Evolutionary conservation across 2,113 vertebrate genomes (phyloP).

Genomic region (Noctilio leporinus): DNA sequence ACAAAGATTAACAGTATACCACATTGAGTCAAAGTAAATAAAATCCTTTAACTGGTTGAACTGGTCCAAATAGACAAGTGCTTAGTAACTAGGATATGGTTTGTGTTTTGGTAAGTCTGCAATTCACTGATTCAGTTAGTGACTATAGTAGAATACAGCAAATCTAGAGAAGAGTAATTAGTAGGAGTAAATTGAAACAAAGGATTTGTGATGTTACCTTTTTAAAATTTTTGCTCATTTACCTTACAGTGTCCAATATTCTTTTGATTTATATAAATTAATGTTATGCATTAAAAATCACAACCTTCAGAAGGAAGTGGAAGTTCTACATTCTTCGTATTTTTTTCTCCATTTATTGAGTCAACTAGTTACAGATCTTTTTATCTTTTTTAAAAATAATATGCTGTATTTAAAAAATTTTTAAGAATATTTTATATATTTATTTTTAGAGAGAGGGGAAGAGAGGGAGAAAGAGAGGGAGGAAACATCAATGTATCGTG

Average conservation of each 20-base stretch:
- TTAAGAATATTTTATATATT: too few species aligned
- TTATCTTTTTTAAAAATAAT: too few species aligned
- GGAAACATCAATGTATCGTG: too few species aligned
- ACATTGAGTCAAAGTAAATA: neutral
- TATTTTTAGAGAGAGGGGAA: too few species aligned
- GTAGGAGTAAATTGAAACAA: neutral
- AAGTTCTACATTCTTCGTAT: neutral
- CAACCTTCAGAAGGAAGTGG: neutral
- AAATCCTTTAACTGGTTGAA: neutral
- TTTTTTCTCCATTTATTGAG: neutral
- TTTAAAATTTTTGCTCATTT: neutral
- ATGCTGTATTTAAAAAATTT: too few species aligned
- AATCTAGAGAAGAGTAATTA: neutral
- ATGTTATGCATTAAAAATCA: neutral
- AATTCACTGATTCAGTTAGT: neutral
- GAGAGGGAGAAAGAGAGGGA: too few species aligned
- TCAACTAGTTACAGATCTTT: neutral
- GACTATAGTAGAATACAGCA: neutral
- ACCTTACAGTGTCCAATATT: neutral
- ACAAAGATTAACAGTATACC: neutral
- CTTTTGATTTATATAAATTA: slow-evolving; percentile 10
- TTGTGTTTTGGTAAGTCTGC: neutral
- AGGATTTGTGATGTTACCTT: neutral
- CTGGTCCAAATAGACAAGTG: neutral
- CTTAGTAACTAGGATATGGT: neutral